Percentiles rank a stretch among this genome's conserved stretches.
Evolutionary conservation across 1,140 invertebrate genomes (phyloP).

Genomic region (Muscidifurax raptorellus): DNA sequence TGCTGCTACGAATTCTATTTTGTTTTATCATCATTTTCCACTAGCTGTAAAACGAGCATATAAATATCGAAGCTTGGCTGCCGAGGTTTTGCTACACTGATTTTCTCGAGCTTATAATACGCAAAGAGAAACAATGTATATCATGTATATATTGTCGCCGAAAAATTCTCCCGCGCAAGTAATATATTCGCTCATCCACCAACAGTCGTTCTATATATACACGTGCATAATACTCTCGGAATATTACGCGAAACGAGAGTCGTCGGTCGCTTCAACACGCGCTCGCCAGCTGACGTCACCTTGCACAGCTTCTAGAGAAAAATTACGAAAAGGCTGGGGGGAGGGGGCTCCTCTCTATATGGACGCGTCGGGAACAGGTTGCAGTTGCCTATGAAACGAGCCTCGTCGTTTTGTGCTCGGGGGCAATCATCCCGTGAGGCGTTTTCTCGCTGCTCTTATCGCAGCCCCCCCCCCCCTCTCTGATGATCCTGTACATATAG

Average conservation of each 20-base stretch:
- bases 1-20: neutral
- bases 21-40: conserved; percentile 21
- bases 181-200: no score
- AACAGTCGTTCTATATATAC: neutral
- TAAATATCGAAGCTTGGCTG: no score
- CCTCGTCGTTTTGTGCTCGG: neutral
- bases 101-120: no score
- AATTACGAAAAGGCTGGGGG: conserved; percentile 8
- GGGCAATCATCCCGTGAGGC: conserved; percentile 8
- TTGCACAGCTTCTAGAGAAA: conserved; percentile 5
- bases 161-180: no score
- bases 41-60: no score
- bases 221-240: neutral
- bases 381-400: neutral
- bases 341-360: conserved; percentile 10
- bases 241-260: conserved; percentile 1
- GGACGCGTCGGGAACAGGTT: conserved; percentile 32
- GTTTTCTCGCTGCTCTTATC: conserved; percentile 35
- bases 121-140: no score
- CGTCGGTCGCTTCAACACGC: neutral
- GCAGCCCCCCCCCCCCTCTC: neutral
- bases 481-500: neutral
- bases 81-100: no score
- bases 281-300: conserved; percentile 45
- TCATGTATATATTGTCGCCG: no score